Evolutionary conservation across 2,888 invertebrate genomes (phyloP).

Genomic region (Cybosia mesomella): DNA sequence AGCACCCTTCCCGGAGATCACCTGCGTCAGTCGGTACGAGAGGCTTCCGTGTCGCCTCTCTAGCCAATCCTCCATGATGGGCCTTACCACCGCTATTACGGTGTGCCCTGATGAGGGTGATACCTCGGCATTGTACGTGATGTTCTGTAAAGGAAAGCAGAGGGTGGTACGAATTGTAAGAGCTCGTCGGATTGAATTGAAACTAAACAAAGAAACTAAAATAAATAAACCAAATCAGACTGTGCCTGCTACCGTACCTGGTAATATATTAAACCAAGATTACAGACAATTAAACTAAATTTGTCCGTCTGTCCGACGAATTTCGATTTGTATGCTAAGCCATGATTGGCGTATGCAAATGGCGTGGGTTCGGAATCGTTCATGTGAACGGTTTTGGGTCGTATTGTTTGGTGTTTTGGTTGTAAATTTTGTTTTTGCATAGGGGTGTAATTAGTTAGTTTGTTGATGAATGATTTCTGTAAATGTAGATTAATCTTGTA

Average conservation of each 20-base stretch:
- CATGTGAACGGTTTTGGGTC: slow-evolving; percentile 40
- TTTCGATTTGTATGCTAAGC: slow-evolving; percentile 57
- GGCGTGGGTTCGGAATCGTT: slow-evolving; percentile 37
- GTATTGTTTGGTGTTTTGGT: slow-evolving; percentile 12
- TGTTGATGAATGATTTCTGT: slow-evolving; percentile 15
- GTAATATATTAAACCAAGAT: slow-evolving; percentile 42
- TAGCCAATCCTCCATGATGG: no score
- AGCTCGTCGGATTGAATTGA: no score
- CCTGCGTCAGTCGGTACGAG: no score
- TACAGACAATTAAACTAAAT: slow-evolving; percentile 53
- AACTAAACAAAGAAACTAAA: slow-evolving; percentile 13
- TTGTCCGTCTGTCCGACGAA: slow-evolving; percentile 41
- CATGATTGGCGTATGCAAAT: slow-evolving; percentile 55
- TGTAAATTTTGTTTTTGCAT: slow-evolving; percentile 26
- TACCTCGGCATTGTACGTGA: no score
- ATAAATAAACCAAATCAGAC: slow-evolving; percentile 8
- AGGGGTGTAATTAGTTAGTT: slow-evolving; percentile 28
- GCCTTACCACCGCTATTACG: no score
- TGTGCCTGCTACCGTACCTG: slow-evolving; percentile 19
- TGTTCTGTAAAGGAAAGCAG: no score
- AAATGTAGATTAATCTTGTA: slow-evolving; percentile 9
- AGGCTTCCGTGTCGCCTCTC: no score
- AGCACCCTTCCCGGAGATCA: no score
- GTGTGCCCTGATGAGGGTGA: no score
- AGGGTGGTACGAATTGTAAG: no score